Evolutionary conservation across 2,113 vertebrate genomes (phyloP), one percentile per base, ranked within the genome.

Genomic region (Elephantulus edwardii): DNA sequence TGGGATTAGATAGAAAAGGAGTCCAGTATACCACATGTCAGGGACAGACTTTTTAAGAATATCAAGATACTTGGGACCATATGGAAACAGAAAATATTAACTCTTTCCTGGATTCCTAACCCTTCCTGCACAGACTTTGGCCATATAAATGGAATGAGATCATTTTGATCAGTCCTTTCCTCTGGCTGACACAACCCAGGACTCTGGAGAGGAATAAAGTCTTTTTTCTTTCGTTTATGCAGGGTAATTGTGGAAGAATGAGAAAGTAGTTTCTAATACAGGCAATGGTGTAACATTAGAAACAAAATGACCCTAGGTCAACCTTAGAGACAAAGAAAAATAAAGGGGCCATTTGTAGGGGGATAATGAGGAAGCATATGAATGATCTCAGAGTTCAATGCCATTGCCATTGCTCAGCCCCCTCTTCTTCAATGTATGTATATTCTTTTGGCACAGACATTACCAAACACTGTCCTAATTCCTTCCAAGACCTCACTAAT

Each of bases 331-430:
- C 93, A 92, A 88, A 83, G 79, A 91, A 76, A 17, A 93, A 91
- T 86, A 93, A 95, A 95, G 89, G 77, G 76, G 14, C 68, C 80
- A 87, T 88, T 95, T 96, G 40, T 95, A 85, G 54, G 30, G 7
- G 35, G 58, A 74, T 91, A 95, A 93, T 83, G 44, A 20, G 79
- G 85, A 96, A 91, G 62, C 71, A 83, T 91, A 40, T 94, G 85
- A 95, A 90, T 94, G 91, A 95, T 80, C 79, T 95, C 92, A 96
- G 85, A 89, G 54, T 87, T 89, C 82, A 92, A 93, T 95, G 91
- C 91, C 93, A 70, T 92, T 96, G 60, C 46, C 64, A 92, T 96
- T 94, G 92, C 66, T 86, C 91, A 92, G 42, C 74, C 46, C 66
- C 44, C 17, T 88, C 85, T 40, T 68, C 60, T 83, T 80, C 91